These are phyloP conservation scores for Trachurus trachurus DNA, from an alignment of 2,797 vertebrate genomes.

Conservation along the genomic window DNA sequence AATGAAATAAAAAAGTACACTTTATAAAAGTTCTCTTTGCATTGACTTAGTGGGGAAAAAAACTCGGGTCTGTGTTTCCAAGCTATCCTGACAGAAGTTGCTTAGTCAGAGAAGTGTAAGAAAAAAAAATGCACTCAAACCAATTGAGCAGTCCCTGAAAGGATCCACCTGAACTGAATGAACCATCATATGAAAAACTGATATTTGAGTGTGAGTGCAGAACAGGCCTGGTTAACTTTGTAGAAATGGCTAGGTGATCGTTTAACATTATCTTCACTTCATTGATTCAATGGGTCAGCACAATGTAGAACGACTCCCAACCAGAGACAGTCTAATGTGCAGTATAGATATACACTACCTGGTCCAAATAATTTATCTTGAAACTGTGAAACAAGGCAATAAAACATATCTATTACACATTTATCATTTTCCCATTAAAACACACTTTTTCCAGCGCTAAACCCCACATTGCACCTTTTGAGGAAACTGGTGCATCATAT, in stretches of 20 bases:
- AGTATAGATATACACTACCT: neutral
- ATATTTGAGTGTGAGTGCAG: too few relatives aligned
- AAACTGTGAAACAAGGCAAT: constrained; percentile 4
- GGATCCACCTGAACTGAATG: too few relatives aligned
- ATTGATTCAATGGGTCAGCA: neutral
- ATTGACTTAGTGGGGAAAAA: too few relatives aligned
- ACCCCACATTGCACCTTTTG: constrained; percentile 10
- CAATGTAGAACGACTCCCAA: neutral
- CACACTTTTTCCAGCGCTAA: neutral
- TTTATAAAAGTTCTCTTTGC: neutral
- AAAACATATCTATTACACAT: neutral
- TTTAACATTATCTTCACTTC: neutral
- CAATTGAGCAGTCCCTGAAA: too few relatives aligned
- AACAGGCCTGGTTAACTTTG: too few relatives aligned
- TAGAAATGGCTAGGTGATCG: neutral
- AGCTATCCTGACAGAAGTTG: neutral
- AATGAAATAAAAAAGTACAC: neutral
- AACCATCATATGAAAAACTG: too few relatives aligned
- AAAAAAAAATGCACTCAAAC: too few relatives aligned
- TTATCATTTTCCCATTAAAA: constrained; percentile 3
- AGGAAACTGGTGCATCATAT: constrained; percentile 1
- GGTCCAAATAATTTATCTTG: neutral
- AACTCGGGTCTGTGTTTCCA: neutral
- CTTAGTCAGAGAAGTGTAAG: neutral
- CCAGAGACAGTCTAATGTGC: neutral